A percentile compares a stretch with the other conserved stretches of the same genome.
phyloP scores from a whole-genome alignment of 2,797 vertebrate genomes.

The Botia almorhae region DNA sequence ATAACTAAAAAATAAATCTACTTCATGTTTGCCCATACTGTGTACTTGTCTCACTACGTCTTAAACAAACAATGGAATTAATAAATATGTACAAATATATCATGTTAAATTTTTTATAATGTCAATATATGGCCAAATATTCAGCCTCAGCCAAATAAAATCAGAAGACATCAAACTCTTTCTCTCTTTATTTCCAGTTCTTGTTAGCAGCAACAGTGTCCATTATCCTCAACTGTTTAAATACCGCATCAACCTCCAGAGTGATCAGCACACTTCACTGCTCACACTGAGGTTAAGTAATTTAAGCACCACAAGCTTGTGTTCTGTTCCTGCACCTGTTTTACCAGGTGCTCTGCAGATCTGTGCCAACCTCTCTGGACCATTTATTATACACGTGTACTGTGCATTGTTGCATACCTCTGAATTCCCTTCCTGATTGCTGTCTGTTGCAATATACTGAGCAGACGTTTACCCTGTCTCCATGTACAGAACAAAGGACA shows the following conservation, averaged over 20 bases:
- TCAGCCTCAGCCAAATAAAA: slow-evolving; percentile 12
- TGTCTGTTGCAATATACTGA: neutral
- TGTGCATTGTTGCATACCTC: neutral
- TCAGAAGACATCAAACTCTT: neutral
- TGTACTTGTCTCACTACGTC: too few species aligned
- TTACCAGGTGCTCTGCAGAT: slow-evolving; percentile 13
- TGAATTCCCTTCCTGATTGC: slow-evolving; percentile 7
- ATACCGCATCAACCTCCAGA: slow-evolving; percentile 10
- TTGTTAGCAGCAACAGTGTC: neutral
- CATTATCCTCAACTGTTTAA: slow-evolving; percentile 25
- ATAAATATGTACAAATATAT: too few species aligned
- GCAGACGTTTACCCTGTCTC: slow-evolving; percentile 1
- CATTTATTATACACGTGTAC: slow-evolving; percentile 10
- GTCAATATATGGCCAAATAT: too few species aligned
- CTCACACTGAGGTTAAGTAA: slow-evolving; percentile 20
- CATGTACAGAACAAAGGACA: slow-evolving; percentile 14
- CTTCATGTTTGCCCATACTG: too few species aligned
- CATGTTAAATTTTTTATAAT: too few species aligned
- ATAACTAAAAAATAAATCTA: too few species aligned
- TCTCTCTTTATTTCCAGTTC: neutral
- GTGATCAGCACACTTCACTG: slow-evolving; percentile 18
- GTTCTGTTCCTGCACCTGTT: slow-evolving; percentile 30
- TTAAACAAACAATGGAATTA: too few species aligned
- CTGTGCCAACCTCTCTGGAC: slow-evolving; percentile 14
- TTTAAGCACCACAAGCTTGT: slow-evolving; percentile 12